A percentile compares a stretch with the other conserved stretches of the same genome.
phyloP scores from a whole-genome alignment of 2,113 vertebrate genomes.

The Pseudorectes ferrugineus region DNA sequence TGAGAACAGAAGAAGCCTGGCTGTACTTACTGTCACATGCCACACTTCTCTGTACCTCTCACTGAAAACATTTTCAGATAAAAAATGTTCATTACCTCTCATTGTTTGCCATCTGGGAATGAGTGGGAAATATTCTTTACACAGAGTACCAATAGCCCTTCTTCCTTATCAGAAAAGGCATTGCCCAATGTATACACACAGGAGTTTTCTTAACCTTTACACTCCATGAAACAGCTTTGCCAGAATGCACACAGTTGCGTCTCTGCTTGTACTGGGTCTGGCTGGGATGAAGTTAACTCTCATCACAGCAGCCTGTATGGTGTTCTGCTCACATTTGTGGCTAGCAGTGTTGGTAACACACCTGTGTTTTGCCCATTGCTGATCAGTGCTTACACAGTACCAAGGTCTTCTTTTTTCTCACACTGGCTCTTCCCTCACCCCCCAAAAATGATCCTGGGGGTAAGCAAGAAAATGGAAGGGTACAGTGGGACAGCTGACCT shows the following conservation, averaged over 20 bases:
- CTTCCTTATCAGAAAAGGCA: background rate
- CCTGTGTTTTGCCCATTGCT: background rate
- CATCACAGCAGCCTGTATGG: background rate
- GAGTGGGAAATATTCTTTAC: background rate
- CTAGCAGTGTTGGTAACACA: background rate
- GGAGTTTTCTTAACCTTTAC: background rate
- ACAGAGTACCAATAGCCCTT: background rate
- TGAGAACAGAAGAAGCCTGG: background rate
- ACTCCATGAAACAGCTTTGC: background rate
- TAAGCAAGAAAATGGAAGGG: background rate
- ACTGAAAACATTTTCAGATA: background rate
- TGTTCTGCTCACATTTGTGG: background rate
- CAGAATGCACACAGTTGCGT: background rate
- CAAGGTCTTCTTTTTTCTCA: background rate
- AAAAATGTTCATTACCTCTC: background rate
- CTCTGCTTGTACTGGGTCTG: background rate
- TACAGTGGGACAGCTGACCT: background rate
- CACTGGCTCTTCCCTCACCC: fast-evolving
- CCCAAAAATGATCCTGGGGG: fast-evolving
- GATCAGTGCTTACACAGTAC: background rate
- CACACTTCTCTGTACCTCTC: background rate
- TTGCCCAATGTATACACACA: background rate
- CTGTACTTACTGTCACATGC: background rate
- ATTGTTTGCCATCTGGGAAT: background rate
- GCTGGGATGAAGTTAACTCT: background rate